Evolutionary conservation across 23 tunicate genomes (phyloP).

Genomic region (Phallusia fumigata): DNA sequence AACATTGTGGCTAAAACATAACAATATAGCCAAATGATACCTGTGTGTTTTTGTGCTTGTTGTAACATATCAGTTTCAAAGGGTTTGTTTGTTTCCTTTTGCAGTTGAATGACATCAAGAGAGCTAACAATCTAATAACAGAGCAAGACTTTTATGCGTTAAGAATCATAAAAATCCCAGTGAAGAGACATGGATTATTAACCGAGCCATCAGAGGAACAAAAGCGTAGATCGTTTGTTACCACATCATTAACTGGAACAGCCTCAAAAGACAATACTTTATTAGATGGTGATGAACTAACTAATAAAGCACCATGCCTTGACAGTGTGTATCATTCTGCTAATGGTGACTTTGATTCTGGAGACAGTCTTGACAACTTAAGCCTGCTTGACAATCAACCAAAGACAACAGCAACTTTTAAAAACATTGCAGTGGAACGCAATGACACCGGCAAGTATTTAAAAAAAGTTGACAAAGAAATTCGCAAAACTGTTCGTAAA

Average conservation of each 20-base stretch:
- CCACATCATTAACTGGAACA: constrained; percentile 22
- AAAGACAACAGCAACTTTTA: neutral
- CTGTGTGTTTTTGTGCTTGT: neutral
- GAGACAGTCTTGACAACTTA: constrained; percentile 37
- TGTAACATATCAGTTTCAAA: neutral
- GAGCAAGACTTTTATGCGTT: constrained; percentile 84
- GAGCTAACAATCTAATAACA: constrained; percentile 76
- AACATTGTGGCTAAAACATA: neutral
- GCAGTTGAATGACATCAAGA: constrained; percentile 83
- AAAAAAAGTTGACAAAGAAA: constrained; percentile 85
- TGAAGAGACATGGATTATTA: constrained; percentile 66
- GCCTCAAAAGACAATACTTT: neutral
- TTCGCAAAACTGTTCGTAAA: constrained; percentile 75
- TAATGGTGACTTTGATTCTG: constrained; percentile 27
- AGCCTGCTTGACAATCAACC: constrained; percentile 5
- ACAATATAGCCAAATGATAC: neutral
- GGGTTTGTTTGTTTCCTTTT: neutral
- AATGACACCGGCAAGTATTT: constrained; percentile 73
- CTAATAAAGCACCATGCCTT: neutral
- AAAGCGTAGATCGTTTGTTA: constrained; percentile 42
- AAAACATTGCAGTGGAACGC: constrained; percentile 33
- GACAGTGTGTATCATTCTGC: constrained; percentile 31
- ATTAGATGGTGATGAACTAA: too few relatives aligned
- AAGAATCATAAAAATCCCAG: constrained; percentile 75
- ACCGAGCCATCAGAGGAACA: constrained; percentile 74